phyloP scores from a whole-genome alignment of 2,113 vertebrate species.

The Pyrgilauda ruficollis region DNA sequence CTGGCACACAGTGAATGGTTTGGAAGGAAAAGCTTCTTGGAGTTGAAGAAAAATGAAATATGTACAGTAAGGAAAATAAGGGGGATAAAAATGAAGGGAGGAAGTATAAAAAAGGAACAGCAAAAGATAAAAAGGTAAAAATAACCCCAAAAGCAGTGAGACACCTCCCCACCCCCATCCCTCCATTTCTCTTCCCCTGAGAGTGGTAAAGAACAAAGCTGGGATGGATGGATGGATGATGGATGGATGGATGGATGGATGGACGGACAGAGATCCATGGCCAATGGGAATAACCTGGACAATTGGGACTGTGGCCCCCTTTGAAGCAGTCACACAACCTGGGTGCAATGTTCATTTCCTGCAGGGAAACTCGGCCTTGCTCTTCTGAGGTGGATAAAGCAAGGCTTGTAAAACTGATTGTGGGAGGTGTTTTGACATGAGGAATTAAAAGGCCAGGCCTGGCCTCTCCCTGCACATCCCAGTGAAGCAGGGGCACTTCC shows the following conservation, averaged over 20 bases:
- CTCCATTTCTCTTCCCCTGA: neutral
- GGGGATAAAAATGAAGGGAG: neutral
- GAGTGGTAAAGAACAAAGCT: neutral
- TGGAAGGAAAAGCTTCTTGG: neutral
- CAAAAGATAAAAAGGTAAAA: neutral
- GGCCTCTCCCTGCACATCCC: neutral
- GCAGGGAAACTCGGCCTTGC: neutral
- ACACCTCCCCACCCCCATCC: neutral
- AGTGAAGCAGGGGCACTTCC: neutral
- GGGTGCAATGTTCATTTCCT: conserved; percentile 40
- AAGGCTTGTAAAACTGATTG: neutral
- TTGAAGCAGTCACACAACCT: conserved; percentile 8
- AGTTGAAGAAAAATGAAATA: neutral
- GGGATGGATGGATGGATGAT: neutral
- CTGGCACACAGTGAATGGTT: rapidly evolving
- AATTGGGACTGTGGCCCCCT: neutral
- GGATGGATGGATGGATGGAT: neutral
- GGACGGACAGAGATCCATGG: neutral
- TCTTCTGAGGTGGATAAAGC: neutral
- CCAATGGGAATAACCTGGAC: neutral
- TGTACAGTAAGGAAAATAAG: neutral
- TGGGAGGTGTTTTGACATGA: neutral
- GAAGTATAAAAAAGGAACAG: neutral
- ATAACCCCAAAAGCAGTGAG: neutral
- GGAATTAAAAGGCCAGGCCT: neutral